Evolutionary conservation across 2,113 vertebrate genomes (phyloP).

Genomic region (Strix aluco): DNA sequence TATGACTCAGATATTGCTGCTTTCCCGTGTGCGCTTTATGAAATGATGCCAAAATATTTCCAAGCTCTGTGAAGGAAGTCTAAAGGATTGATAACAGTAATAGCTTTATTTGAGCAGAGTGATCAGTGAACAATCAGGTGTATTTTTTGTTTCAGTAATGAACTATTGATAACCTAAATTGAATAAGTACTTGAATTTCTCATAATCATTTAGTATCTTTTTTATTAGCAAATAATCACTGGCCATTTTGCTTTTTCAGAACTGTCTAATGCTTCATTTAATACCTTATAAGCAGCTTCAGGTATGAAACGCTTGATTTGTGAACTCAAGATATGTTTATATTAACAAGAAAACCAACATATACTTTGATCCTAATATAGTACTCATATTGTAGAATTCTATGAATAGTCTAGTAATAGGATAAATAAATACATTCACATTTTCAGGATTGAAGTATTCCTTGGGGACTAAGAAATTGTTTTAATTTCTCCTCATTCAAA

Average conservation of each 20-base stretch:
- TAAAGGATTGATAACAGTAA: not conserved
- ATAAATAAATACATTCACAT: not conserved
- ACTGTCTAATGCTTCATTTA: not conserved
- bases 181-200: not conserved
- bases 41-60: not conserved
- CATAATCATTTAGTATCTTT: not conserved
- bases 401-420: not conserved
- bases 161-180: not conserved
- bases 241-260: not conserved
- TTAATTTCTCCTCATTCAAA: not conserved
- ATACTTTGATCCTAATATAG: not conserved
- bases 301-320: not conserved
- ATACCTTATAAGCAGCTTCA: not conserved
- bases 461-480: not conserved
- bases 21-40: not conserved
- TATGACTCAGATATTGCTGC: not conserved
- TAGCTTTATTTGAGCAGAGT: not conserved
- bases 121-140: not conserved
- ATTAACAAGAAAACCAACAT: not conserved
- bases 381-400: not conserved
- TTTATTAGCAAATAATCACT: not conserved
- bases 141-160: not conserved
- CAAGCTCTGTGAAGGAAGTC: not conserved
- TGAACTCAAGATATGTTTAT: not conserved
- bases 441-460: not conserved